Percentiles rank a stretch among this genome's conserved stretches.
These are phyloP conservation scores for Ispidina lecontei DNA, from an alignment of 2,797 vertebrate species.

Conservation along the genomic window DNA sequence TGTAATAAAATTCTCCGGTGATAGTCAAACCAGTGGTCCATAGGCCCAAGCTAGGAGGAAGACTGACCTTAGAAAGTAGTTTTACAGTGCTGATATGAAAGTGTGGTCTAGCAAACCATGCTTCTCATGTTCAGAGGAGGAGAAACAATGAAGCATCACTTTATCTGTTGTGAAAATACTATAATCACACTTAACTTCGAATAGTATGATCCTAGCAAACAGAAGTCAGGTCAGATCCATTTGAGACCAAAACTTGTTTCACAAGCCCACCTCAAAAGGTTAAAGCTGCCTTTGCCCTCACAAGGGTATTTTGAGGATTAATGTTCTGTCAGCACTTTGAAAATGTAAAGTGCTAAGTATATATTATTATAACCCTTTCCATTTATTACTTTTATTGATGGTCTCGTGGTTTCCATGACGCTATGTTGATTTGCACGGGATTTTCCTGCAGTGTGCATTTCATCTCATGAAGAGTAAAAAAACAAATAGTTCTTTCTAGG, in stretches of 20 bases:
- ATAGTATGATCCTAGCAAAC: not conserved
- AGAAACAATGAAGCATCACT: not conserved
- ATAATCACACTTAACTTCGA: not conserved
- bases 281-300: slow-evolving; percentile 41
- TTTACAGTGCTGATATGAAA: not conserved
- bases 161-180: not conserved
- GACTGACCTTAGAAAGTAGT: slow-evolving; percentile 2
- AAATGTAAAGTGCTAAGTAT: slow-evolving; percentile 69
- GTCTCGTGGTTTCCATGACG: slow-evolving; percentile 55
- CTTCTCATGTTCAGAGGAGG: not conserved
- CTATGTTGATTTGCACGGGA: slow-evolving; percentile 58
- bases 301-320: slow-evolving; percentile 56
- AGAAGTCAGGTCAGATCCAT: slow-evolving; percentile 12
- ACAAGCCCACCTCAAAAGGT: slow-evolving; percentile 24
- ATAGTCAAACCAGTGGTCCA: not conserved
- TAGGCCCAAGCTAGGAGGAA: not conserved
- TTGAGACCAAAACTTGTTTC: slow-evolving; percentile 7
- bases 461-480: slow-evolving; percentile 58
- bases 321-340: slow-evolving; percentile 66
- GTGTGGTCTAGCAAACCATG: not conserved
- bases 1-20: not conserved
- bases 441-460: slow-evolving; percentile 67
- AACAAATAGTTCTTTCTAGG: slow-evolving; percentile 55
- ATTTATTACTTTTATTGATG: slow-evolving; percentile 71
- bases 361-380: slow-evolving; percentile 69